phyloP scores from a whole-genome alignment of 2,888 invertebrate genomes.

The Harpagoxenus sublaevis region DNA sequence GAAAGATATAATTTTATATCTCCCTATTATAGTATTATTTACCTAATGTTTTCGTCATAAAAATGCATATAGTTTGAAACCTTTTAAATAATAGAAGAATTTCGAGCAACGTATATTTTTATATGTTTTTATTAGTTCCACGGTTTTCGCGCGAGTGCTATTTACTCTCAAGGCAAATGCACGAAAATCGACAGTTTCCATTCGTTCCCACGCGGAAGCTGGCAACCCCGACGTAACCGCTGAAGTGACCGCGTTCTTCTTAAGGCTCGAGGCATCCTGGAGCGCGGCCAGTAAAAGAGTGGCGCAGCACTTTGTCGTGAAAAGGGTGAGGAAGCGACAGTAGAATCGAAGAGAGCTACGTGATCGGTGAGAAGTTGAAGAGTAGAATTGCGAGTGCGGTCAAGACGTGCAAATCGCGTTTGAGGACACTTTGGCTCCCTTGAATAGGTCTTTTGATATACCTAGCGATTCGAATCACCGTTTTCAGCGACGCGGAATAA shows the following conservation, averaged over 20 bases:
- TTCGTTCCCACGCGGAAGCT: slow-evolving; percentile 62
- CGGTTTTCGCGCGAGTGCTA: neutral
- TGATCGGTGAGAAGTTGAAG: slow-evolving; percentile 15
- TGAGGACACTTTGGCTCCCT: slow-evolving; percentile 15
- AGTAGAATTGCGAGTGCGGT: slow-evolving; percentile 4
- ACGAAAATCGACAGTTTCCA: neutral
- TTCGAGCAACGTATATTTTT: neutral
- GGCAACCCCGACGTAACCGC: slow-evolving; percentile 54
- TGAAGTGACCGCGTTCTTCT: slow-evolving; percentile 58
- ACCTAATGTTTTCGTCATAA: neutral
- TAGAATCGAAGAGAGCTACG: slow-evolving; percentile 37
- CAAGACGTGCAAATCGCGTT: slow-evolving; percentile 19
- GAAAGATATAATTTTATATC: neutral
- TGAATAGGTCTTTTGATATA: neutral
- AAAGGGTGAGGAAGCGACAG: slow-evolving; percentile 25
- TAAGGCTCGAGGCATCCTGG: slow-evolving; percentile 60
- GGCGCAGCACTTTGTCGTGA: slow-evolving; percentile 25
- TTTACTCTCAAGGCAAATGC: neutral
- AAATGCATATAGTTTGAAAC: neutral
- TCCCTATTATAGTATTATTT: neutral
- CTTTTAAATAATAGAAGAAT: neutral
- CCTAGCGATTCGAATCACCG: neutral
- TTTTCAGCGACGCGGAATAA: neutral
- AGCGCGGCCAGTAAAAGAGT: slow-evolving; percentile 57
- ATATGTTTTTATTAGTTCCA: neutral